These are phyloP conservation scores for Forbesichthys agassizii DNA, from an alignment of 2,113 vertebrate species.

Conservation along the genomic window DNA sequence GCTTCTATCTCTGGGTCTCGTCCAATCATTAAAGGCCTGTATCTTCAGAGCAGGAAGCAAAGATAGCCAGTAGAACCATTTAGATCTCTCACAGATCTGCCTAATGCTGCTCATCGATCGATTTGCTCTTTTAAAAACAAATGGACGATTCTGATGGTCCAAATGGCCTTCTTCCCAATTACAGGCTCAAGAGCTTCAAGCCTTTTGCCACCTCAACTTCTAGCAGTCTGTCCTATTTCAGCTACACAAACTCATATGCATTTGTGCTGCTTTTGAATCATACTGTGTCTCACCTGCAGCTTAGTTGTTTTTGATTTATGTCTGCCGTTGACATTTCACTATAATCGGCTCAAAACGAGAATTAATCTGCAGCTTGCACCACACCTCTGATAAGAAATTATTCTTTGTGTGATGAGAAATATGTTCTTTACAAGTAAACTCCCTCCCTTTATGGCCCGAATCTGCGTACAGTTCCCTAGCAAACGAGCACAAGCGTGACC, in stretches of 20 bases:
- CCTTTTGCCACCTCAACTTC: slow-evolving; percentile 48
- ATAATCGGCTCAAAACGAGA: slow-evolving; percentile 40
- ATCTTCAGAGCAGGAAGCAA: slow-evolving; percentile 76
- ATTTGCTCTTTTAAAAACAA: slow-evolving; percentile 76
- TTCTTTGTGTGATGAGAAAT: slow-evolving; percentile 31
- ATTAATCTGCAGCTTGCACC: slow-evolving; percentile 18
- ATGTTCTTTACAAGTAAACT: neutral
- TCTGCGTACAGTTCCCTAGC: neutral
- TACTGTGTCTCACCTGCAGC: slow-evolving; percentile 27
- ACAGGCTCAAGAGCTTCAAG: slow-evolving; percentile 74
- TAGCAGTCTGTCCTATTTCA: slow-evolving; percentile 28
- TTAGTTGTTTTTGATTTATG: neutral
- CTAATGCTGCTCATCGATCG: slow-evolving; percentile 75
- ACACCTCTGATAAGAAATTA: slow-evolving; percentile 27
- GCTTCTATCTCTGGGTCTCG: slow-evolving; percentile 55
- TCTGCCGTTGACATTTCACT: slow-evolving; percentile 33
- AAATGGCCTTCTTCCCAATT: slow-evolving; percentile 79
- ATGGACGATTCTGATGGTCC: slow-evolving; percentile 72
- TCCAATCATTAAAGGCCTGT: slow-evolving; percentile 73
- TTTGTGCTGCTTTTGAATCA: slow-evolving; percentile 24
- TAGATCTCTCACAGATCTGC: slow-evolving; percentile 80
- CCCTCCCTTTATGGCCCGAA: neutral
- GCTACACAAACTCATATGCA: neutral
- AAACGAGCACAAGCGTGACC: slow-evolving; percentile 27
- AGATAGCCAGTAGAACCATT: slow-evolving; percentile 71